phyloP scores from a whole-genome alignment of 2,113 vertebrate species.

The Sebastes fasciatus region DNA sequence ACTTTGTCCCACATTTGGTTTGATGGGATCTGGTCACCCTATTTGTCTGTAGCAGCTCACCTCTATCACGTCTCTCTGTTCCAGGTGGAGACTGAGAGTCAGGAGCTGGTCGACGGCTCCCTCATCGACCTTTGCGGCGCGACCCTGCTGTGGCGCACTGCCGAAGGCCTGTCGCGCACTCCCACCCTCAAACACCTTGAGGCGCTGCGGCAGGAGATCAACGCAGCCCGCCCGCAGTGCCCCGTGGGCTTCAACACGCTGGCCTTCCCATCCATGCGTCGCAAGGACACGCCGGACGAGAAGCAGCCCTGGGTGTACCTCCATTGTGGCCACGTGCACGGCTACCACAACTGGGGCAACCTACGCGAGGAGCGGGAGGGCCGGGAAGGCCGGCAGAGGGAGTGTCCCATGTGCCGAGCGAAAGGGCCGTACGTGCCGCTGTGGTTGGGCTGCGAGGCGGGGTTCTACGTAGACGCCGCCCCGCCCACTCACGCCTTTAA shows the following conservation, averaged over 20 bases:
- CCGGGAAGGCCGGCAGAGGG: constrained; percentile 91
- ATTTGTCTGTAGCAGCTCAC: too few species aligned
- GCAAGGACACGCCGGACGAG: constrained; percentile 96
- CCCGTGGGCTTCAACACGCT: constrained; percentile 99
- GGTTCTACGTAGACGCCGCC: constrained; percentile 96
- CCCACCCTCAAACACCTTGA: constrained; percentile 98
- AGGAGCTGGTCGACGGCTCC: constrained; percentile 97
- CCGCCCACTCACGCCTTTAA: constrained; percentile 97
- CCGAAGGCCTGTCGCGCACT: constrained; percentile 94
- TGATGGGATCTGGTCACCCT: too few species aligned
- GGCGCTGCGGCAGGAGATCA: constrained; percentile 97
- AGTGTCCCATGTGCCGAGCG: constrained; percentile 98
- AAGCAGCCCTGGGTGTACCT: constrained; percentile 99
- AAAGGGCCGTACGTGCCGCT: constrained; percentile 96
- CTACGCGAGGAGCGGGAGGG: constrained; percentile 86
- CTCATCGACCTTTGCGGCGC: constrained; percentile 97
- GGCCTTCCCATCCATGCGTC: constrained; percentile 98
- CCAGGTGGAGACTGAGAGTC: constrained; percentile 94
- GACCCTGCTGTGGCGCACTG: constrained; percentile 96
- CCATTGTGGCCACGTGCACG: constrained; percentile 97
- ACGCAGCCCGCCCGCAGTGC: constrained; percentile 95
- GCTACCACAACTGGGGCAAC: constrained; percentile 98
- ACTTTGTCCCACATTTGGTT: too few species aligned
- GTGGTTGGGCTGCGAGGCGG: constrained; percentile 97
- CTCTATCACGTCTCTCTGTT: neutral